Conservation (phyloP, 2,113 vertebrate species). For the Aplodontia rufa region DNA sequence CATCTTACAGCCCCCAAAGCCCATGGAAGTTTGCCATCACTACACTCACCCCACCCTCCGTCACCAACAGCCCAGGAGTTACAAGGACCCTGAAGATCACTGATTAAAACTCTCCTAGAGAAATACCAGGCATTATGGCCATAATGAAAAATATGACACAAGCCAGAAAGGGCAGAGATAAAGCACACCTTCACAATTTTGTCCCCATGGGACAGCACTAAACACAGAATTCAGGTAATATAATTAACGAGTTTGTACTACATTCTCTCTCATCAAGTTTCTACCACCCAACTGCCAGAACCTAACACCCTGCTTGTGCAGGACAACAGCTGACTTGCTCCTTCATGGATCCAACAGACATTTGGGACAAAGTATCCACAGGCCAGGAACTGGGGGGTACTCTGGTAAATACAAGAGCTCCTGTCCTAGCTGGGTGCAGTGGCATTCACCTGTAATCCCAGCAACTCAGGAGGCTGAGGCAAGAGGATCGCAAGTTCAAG, state of each 20-base stretch:
- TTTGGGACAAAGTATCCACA: not conserved
- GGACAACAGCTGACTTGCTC: not conserved
- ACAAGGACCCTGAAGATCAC: not conserved
- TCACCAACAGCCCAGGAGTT: not conserved
- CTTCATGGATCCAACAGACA: not conserved
- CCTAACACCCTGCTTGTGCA: not conserved
- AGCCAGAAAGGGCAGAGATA: not conserved
- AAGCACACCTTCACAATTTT: not conserved
- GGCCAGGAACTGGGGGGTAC: not conserved
- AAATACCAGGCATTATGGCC: not conserved
- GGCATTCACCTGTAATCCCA: too few relatives aligned
- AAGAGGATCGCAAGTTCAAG: too few relatives aligned
- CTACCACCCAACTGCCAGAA: not conserved
- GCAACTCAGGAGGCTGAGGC: too few relatives aligned
- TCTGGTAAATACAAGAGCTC: not conserved
- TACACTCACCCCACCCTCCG: not conserved
- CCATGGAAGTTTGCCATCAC: not conserved
- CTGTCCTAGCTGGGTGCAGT: too few relatives aligned
- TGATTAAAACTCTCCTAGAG: not conserved
- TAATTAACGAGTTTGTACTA: not conserved
- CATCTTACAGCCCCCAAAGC: not conserved
- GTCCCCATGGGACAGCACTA: not conserved
- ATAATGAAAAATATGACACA: not conserved
- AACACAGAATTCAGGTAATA: slow-evolving; percentile 7
- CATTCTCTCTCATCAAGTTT: not conserved